Percentiles rank a stretch among this genome's conserved stretches.
Conservation (phyloP, 1,140 invertebrate species). For the Nasonia giraulti region DNA sequence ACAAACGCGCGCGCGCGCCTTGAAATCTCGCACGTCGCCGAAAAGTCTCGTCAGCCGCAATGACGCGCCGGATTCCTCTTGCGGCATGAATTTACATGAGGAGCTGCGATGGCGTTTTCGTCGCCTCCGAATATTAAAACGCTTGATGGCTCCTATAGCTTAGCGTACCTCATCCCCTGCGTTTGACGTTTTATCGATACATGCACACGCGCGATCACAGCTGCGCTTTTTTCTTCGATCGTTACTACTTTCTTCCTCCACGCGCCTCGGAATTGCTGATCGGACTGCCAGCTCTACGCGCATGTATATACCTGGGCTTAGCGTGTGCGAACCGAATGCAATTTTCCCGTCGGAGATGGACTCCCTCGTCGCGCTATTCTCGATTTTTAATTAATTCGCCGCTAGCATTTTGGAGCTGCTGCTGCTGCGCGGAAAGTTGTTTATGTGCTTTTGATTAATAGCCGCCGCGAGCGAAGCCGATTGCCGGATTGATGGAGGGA, state of each 20-base stretch:
- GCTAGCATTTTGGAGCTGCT: background rate
- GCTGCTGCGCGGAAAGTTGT: background rate
- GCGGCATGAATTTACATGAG: slow-evolving; percentile 30
- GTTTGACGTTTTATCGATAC: slow-evolving; percentile 40
- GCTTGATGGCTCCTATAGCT: background rate
- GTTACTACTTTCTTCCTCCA: background rate
- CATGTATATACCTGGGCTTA: background rate
- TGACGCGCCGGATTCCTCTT: background rate
- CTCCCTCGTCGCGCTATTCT: background rate
- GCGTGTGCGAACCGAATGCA: background rate
- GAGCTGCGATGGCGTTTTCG: slow-evolving; percentile 27
- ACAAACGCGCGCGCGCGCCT: background rate
- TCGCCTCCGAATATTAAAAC: slow-evolving; percentile 27
- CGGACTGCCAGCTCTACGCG: background rate
- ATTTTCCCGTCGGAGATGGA: background rate
- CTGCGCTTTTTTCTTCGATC: background rate
- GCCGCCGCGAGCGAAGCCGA: background rate
- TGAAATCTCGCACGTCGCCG: slow-evolving; percentile 1
- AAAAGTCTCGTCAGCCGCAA: slow-evolving; percentile 18
- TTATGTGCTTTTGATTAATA: background rate
- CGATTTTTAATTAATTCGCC: slow-evolving; percentile 2
- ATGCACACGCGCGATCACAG: background rate
- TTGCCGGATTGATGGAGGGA: background rate
- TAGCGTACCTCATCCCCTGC: background rate
- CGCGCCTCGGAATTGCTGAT: background rate